A percentile compares a stretch with the other conserved stretches of the same genome.
Evolutionary conservation across 1,140 invertebrate species (phyloP).

Genomic region (Trypoxylus dichotomus): DNA sequence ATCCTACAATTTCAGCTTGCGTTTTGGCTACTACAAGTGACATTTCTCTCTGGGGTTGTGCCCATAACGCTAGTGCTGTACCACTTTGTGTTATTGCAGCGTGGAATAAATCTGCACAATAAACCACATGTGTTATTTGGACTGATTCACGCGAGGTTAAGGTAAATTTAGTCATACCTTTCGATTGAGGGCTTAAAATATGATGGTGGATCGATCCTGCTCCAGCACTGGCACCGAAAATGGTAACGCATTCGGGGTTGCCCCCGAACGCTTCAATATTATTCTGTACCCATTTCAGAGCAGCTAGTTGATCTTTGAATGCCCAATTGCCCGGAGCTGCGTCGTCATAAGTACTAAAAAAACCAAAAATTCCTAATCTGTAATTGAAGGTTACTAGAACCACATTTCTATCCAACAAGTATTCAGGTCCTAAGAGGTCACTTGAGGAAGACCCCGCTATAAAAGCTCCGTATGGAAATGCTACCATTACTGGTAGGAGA

Average conservation of each 20-base stretch:
- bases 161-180: slow-evolving; percentile 32
- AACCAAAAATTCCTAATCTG: slow-evolving; percentile 65
- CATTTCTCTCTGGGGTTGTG: slow-evolving; percentile 34
- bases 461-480: slow-evolving; percentile 64
- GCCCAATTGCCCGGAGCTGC: slow-evolving; percentile 46
- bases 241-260: slow-evolving; percentile 55
- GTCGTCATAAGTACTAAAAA: slow-evolving; percentile 44
- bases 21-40: slow-evolving; percentile 31
- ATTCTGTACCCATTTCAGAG: slow-evolving; percentile 48
- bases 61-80: slow-evolving; percentile 61
- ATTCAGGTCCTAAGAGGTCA: slow-evolving; percentile 57
- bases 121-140: background rate
- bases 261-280: slow-evolving; percentile 57
- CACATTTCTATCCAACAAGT: slow-evolving; percentile 61
- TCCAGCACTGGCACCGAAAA: slow-evolving; percentile 57
- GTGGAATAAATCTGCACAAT: slow-evolving; percentile 48
- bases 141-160: background rate
- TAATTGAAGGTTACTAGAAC: slow-evolving; percentile 77
- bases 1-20: slow-evolving; percentile 38
- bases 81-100: slow-evolving; percentile 56
- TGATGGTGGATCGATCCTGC: slow-evolving; percentile 45
- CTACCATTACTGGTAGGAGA: slow-evolving; percentile 60
- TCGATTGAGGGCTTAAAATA: slow-evolving; percentile 41
- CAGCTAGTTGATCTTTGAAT: slow-evolving; percentile 46
- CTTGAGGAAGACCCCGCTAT: slow-evolving; percentile 49